A percentile compares a stretch with the other conserved stretches of the same genome.
Evolutionary conservation across 2,888 invertebrate genomes (phyloP).

Genomic region (Stenodera caucasica): DNA sequence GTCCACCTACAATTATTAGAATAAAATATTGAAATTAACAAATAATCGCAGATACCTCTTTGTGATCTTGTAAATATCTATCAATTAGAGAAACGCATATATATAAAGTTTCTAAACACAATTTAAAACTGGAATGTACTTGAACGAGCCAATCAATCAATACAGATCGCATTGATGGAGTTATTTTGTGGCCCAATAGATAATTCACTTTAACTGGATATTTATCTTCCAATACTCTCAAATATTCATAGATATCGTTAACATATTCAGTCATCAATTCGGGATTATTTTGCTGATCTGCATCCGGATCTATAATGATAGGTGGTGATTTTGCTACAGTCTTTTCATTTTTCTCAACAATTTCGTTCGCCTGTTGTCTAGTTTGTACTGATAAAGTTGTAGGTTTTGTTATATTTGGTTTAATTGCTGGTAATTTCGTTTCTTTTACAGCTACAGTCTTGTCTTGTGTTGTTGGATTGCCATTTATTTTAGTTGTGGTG

Average conservation of each 20-base stretch:
- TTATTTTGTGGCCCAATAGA: conserved; percentile 71
- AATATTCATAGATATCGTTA: conserved; percentile 85
- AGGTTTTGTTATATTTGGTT: too few species aligned
- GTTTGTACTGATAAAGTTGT: too few species aligned
- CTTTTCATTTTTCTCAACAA: background rate
- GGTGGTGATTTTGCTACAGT: conserved; percentile 24
- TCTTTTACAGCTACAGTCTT: too few species aligned
- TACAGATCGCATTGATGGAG: conserved; percentile 84
- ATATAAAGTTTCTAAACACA: conserved; percentile 87
- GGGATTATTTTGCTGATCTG: conserved; percentile 70
- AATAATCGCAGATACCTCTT: background rate
- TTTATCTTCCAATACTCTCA: conserved; percentile 72
- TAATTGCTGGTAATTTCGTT: too few species aligned
- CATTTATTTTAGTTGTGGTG: too few species aligned
- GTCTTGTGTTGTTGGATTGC: too few species aligned
- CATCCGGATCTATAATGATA: conserved; percentile 38
- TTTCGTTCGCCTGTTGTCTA: too few species aligned
- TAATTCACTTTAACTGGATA: conserved; percentile 68
- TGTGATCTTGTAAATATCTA: conserved; percentile 72
- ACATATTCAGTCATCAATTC: conserved; percentile 82
- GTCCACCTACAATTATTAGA: conserved; percentile 36
- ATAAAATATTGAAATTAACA: background rate
- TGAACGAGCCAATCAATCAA: conserved; percentile 94
- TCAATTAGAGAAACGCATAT: conserved; percentile 87
- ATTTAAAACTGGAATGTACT: conserved; percentile 83